phyloP scores from a whole-genome alignment of 2,113 vertebrate species.

The Astatoreochromis straeleni region DNA sequence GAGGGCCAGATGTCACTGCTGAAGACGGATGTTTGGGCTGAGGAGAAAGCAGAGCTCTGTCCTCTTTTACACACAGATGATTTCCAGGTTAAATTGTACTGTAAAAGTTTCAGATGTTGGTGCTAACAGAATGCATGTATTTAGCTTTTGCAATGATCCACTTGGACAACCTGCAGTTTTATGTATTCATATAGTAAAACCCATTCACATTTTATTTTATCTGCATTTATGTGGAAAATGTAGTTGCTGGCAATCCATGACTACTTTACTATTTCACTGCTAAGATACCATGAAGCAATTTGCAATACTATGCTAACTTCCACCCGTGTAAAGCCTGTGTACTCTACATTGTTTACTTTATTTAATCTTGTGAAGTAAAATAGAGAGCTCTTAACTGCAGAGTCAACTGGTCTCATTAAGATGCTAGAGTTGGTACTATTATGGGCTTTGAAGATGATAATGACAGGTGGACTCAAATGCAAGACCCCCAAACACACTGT shows the following conservation, averaged over 20 bases:
- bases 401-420: neutral
- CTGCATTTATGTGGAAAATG: conserved; percentile 43
- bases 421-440: neutral
- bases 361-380: neutral
- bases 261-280: neutral
- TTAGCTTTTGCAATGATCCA: conserved; percentile 27
- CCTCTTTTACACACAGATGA: conserved; percentile 1
- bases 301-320: conserved; percentile 12
- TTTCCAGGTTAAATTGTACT: conserved; percentile 7
- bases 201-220: neutral
- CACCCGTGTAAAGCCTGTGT: neutral
- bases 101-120: conserved; percentile 1
- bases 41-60: conserved; percentile 26
- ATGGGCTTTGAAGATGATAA: neutral
- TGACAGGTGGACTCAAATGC: neutral
- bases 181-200: neutral
- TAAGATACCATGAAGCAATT: neutral
- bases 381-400: neutral
- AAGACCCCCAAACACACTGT: neutral
- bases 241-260: neutral
- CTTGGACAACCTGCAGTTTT: neutral
- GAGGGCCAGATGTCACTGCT: conserved; percentile 10
- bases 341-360: neutral
- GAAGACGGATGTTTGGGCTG: conserved; percentile 14
- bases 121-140: neutral